Base-by-base conservation (phyloP, 2,888 invertebrate species). In the Carcina quercana region DNA sequence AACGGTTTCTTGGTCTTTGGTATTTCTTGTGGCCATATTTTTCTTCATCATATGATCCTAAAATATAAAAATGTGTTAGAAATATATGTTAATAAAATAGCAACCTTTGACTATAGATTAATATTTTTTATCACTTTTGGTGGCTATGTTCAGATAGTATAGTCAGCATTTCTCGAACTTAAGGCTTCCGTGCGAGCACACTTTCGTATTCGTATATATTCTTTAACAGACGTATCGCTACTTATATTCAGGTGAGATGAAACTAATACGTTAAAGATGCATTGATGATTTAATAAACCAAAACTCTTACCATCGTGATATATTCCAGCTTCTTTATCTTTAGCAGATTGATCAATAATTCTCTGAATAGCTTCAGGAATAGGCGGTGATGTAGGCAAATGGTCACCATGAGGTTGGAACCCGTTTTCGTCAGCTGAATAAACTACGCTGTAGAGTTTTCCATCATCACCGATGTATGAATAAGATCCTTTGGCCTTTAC, bases 361-460 rank as follows among this genome's bases (percentile, higher is more conserved):
- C 50, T 60, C 25, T 72, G 50, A 11, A 75, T 78, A 13, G 68
- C 78, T 41, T 70, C 66, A 27, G 82, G 76, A 30, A 79, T 59
- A 0, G 75, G 75, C 2, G 78, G 80, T 30, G 66, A 67, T 2
- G 80, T 78, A 6, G 82, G 82, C 15, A 80, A 52, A 46, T 82
- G 80, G 35, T 73, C 76, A 32, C 80, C 79, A 15, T 38, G 50
- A 2, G 82, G 72, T 43, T 44, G 57, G 30, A 71, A 82, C 1
- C 80, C 80, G 43, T 78, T 73, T 50, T 80, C 75, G 53, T 80
- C 78, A 22, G 82, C 80, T 2, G 71, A 63, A 28, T 80, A 80
- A 14, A 43, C 43, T 1, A 80, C 50, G 19, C 48, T 63, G 17
- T 79, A 80, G 0, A 65, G 13, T 47, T 73, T 72, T 13, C 78